Evolutionary conservation across 2,888 invertebrate genomes (phyloP).

Genomic region (Heliconius charithonia): DNA sequence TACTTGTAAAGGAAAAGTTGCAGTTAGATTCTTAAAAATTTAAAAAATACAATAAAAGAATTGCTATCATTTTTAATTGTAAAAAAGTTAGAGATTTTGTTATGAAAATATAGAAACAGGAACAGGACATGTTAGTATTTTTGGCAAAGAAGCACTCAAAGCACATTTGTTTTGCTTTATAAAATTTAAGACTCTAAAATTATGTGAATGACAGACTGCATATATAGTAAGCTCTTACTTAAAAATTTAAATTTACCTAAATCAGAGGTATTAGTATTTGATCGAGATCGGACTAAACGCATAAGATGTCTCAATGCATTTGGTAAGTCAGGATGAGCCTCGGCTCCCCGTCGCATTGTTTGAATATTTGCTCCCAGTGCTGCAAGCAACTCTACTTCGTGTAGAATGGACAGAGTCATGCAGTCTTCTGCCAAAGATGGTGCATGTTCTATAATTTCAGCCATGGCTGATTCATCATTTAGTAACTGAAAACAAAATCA

Average conservation of each 20-base stretch:
- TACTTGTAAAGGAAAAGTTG: too few species aligned
- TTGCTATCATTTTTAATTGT: too few species aligned
- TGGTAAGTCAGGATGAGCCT: conserved; percentile 87
- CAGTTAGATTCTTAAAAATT: too few species aligned
- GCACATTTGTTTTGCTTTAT: too few species aligned
- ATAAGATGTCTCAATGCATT: conserved; percentile 88
- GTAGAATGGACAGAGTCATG: conserved; percentile 88
- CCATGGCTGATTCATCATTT: conserved; percentile 80
- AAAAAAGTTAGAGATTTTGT: too few species aligned
- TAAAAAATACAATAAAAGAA: too few species aligned
- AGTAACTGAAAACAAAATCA: conserved; percentile 60
- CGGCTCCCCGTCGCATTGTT: conserved; percentile 86
- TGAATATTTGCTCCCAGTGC: conserved; percentile 87
- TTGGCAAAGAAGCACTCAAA: too few species aligned
- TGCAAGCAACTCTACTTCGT: conserved; percentile 89
- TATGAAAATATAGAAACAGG: too few species aligned
- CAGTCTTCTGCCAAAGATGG: conserved; percentile 89
- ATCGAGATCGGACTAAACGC: conserved; percentile 77
- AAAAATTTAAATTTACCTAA: conserved; percentile 57
- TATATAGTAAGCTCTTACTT: too few species aligned
- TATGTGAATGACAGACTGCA: too few species aligned
- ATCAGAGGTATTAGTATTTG: conserved; percentile 60
- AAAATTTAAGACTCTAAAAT: too few species aligned
- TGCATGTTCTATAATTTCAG: conserved; percentile 88
- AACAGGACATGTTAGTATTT: too few species aligned